Percentiles rank a stretch among this genome's conserved stretches.
Conservation (phyloP, 1,140 invertebrate genomes). For the Arctopsyche grandis region DNA sequence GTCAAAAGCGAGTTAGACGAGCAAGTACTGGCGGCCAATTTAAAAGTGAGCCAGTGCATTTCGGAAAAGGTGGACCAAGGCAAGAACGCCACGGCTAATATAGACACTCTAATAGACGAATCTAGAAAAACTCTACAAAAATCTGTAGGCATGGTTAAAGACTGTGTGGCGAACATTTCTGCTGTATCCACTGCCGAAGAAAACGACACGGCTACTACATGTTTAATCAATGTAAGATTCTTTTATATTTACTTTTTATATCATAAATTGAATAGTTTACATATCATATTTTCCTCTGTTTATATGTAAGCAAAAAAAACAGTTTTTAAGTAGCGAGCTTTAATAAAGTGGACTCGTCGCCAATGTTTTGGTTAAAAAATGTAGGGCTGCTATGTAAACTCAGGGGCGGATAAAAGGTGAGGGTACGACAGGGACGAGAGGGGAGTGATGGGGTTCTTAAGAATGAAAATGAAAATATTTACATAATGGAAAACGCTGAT, state of each 20-base stretch:
- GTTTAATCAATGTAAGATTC: slow-evolving; percentile 17
- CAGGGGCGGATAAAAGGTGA: background rate
- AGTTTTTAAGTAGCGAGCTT: too few species aligned
- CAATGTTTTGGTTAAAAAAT: too few species aligned
- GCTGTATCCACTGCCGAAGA: background rate
- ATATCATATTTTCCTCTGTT: too few species aligned
- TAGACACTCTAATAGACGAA: background rate
- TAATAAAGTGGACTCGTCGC: too few species aligned
- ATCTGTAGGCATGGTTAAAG: background rate
- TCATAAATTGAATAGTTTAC: too few species aligned
- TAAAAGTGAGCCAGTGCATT: background rate
- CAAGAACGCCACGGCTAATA: background rate
- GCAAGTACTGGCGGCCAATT: background rate
- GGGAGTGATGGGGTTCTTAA: too few species aligned
- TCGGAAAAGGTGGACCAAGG: background rate
- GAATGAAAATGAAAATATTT: slow-evolving; percentile 17
- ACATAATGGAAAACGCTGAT: slow-evolving; percentile 20
- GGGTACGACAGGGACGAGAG: background rate
- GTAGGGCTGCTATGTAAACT: background rate
- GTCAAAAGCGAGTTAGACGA: slow-evolving; percentile 4
- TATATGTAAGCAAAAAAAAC: too few species aligned
- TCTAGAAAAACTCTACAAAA: slow-evolving; percentile 2
- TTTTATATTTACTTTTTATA: background rate
- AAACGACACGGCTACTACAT: background rate
- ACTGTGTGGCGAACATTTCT: background rate